Evolutionary conservation across 2,797 vertebrate genomes (phyloP).

Genomic region (Sphaeramia orbicularis): DNA sequence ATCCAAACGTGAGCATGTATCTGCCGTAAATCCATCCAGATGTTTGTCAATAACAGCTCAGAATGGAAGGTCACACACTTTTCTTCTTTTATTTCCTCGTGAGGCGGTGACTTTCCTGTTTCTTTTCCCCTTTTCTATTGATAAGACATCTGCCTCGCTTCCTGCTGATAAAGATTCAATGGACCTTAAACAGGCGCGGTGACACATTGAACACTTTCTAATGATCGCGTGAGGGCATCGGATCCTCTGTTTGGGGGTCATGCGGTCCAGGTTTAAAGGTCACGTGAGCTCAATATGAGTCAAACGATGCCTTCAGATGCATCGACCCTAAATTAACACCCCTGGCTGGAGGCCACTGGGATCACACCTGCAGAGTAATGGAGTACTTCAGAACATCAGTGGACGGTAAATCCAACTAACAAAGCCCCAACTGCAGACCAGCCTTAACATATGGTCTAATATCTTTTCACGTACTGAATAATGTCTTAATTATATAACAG

Average conservation of each 20-base stretch:
- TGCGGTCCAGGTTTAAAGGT: constrained; percentile 27
- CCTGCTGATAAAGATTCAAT: constrained; percentile 37
- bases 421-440: constrained; percentile 10
- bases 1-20: not conserved
- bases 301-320: constrained; percentile 28
- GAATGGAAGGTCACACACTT: not conserved
- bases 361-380: not conserved
- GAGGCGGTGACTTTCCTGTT: not conserved
- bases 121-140: constrained; percentile 14
- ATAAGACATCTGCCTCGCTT: constrained; percentile 33
- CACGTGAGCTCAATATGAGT: constrained; percentile 26
- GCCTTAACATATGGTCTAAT: constrained; percentile 15
- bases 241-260: constrained; percentile 34
- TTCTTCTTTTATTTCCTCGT: constrained; percentile 9
- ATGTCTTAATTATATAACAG: constrained; percentile 15
- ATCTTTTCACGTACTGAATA: not conserved
- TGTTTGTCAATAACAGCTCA: not conserved
- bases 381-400: constrained; percentile 30
- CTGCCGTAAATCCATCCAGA: not conserved
- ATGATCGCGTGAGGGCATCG: constrained; percentile 21
- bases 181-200: constrained; percentile 20
- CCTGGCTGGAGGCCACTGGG: constrained; percentile 4
- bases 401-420: constrained; percentile 36
- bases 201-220: constrained; percentile 42
- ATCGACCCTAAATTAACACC: constrained; percentile 37